Evolutionary conservation across 2,888 invertebrate species (phyloP).

Genomic region (Euplagia quadripunctaria): DNA sequence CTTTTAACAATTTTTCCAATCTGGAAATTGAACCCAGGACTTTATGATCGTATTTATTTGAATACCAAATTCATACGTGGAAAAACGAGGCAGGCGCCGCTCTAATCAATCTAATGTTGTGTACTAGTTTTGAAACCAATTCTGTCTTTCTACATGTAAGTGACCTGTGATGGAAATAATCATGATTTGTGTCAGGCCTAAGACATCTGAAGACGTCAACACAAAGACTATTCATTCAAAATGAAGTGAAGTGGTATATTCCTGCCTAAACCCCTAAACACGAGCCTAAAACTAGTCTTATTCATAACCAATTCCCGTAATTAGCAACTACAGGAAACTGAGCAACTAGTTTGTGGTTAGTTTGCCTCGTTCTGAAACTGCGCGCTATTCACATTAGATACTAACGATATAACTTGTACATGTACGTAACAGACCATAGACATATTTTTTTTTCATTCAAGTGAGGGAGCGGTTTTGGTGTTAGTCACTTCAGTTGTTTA

Average conservation of each 20-base stretch:
- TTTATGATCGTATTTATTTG: too few relatives aligned
- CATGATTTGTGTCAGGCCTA: too few relatives aligned
- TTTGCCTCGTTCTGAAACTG: not conserved
- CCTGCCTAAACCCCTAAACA: not conserved
- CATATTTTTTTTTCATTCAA: not conserved
- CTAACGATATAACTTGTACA: constrained; percentile 2
- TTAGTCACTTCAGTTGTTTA: too few relatives aligned
- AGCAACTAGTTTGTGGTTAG: not conserved
- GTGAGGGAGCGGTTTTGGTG: too few relatives aligned
- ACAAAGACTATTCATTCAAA: not conserved
- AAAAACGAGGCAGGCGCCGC: too few relatives aligned
- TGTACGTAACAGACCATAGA: not conserved
- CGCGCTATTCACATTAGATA: not conserved
- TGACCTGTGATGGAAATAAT: too few relatives aligned
- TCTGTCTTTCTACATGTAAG: too few relatives aligned
- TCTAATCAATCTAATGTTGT: too few relatives aligned
- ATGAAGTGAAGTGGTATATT: not conserved
- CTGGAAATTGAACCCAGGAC: too few relatives aligned
- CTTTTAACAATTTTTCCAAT: too few relatives aligned
- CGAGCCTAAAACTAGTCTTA: not conserved
- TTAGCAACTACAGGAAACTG: constrained; percentile 8
- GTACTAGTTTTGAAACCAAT: too few relatives aligned
- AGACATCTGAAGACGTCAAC: not conserved
- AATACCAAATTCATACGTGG: too few relatives aligned
- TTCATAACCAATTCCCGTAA: constrained; percentile 7